Conservation (phyloP, 2,113 vertebrate genomes). For the Calyptommatus sinebrachiatus region DNA sequence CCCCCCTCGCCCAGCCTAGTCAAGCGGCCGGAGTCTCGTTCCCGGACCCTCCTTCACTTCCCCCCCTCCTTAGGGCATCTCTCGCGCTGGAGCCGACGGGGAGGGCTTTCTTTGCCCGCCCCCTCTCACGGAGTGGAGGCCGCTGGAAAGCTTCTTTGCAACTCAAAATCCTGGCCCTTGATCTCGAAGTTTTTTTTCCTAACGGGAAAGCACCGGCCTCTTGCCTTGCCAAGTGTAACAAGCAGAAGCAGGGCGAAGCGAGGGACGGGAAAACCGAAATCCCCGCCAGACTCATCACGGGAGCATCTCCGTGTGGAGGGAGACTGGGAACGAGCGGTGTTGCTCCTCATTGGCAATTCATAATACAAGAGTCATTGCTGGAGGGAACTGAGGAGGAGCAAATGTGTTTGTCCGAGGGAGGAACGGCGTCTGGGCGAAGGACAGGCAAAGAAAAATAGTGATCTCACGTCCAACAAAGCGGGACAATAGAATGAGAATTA, state of each 20-base stretch:
- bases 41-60: no score
- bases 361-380: no score
- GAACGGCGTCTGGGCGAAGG: neutral
- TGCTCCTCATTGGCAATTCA: neutral
- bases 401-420: neutral
- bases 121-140: neutral
- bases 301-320: neutral
- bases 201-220: neutral
- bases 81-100: no score
- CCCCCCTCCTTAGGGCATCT: no score
- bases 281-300: neutral
- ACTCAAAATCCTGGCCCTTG: neutral
- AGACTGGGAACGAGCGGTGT: neutral
- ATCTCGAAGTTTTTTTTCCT: neutral
- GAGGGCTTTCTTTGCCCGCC: neutral
- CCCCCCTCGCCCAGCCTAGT: no score
- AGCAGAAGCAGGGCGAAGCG: neutral
- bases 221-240: neutral
- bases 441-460: neutral
- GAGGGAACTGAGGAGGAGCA: no score
- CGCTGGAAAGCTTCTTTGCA: neutral
- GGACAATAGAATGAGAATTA: neutral
- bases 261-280: no score
- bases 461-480: neutral
- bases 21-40: no score